Percentiles rank a stretch among this genome's conserved stretches.
Evolutionary conservation across 2,797 vertebrate species (phyloP).

Genomic region (Sciurus carolinensis): DNA sequence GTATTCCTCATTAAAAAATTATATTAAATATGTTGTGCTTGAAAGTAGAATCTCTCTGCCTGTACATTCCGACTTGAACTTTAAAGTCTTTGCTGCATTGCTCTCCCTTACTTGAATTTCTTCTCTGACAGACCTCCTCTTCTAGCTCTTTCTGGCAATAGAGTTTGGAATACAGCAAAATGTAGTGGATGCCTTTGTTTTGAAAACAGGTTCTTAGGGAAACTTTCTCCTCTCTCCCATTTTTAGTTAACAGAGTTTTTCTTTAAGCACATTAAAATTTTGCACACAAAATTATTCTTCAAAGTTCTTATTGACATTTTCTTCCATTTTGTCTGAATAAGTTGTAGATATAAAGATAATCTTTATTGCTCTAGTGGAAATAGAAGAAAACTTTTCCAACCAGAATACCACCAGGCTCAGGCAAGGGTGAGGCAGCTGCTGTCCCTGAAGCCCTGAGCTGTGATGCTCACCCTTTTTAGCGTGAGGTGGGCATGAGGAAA

Average conservation of each 20-base stretch:
- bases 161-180: not conserved
- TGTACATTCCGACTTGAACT: not conserved
- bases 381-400: slow-evolving; percentile 54
- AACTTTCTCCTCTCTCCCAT: not conserved
- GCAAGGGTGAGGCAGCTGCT: not conserved
- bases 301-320: slow-evolving; percentile 45
- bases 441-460: not conserved
- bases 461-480: not conserved
- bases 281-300: slow-evolving; percentile 55
- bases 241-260: slow-evolving; percentile 40
- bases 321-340: slow-evolving; percentile 40
- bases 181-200: not conserved
- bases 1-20: slow-evolving; percentile 30
- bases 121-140: not conserved
- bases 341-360: slow-evolving; percentile 16
- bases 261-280: slow-evolving; percentile 64
- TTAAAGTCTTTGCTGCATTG: not conserved
- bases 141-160: not conserved
- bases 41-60: not conserved
- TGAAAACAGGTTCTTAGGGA: slow-evolving; percentile 27
- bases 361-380: slow-evolving; percentile 9
- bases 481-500: not conserved
- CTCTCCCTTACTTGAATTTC: not conserved
- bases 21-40: not conserved
- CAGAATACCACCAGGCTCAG: not conserved